Evolutionary conservation across 2,113 vertebrate species (phyloP).

Genomic region (Rhineura floridana): DNA sequence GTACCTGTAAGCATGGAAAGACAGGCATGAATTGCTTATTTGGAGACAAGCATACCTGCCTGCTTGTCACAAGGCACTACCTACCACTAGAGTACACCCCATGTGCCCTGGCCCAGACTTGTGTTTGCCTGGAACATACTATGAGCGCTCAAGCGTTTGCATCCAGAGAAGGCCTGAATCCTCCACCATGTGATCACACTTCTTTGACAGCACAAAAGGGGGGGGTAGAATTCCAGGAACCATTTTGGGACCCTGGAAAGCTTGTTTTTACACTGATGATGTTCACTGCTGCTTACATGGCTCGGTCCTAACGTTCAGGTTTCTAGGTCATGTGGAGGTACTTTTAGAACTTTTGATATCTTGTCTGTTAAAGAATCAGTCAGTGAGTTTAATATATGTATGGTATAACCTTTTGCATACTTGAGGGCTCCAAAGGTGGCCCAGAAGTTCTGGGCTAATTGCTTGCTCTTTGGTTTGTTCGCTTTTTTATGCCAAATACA

Average conservation of each 20-base stretch:
- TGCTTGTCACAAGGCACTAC: background rate
- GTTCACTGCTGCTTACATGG: background rate
- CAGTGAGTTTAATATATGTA: background rate
- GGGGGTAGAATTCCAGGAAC: background rate
- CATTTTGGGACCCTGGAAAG: background rate
- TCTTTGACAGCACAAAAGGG: background rate
- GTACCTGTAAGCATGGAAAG: constrained; percentile 74
- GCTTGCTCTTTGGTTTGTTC: background rate
- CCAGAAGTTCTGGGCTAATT: background rate
- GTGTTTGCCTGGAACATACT: background rate
- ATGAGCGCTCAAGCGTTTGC: too few species aligned
- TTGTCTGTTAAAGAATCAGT: background rate
- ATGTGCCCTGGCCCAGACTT: background rate
- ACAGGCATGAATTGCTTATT: background rate
- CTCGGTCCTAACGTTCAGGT: background rate
- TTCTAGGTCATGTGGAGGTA: background rate
- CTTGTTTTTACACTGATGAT: background rate
- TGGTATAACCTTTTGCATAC: too few species aligned
- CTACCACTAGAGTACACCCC: background rate
- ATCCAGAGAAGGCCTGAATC: background rate
- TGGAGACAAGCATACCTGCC: too few species aligned
- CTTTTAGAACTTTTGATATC: too few species aligned
- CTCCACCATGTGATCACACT: background rate
- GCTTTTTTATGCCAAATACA: background rate
- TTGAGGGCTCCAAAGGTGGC: too few species aligned